Conservation (phyloP, 2,888 invertebrate genomes). For the Leucophora obtusa region DNA sequence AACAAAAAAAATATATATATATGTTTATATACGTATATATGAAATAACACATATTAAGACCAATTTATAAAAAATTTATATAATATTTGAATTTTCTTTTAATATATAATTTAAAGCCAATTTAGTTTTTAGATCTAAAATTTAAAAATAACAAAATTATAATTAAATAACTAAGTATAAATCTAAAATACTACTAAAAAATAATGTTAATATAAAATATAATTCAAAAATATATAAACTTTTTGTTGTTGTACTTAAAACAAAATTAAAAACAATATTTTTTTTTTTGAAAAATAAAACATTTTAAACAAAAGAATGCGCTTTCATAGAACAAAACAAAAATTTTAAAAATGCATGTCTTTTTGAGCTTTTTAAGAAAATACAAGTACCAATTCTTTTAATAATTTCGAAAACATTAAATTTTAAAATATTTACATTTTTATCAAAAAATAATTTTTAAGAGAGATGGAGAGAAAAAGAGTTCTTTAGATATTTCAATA, state of each 20-base stretch:
- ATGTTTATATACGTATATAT: background rate
- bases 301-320: slow-evolving; percentile 45
- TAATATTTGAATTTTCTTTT: slow-evolving; percentile 37
- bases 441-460: background rate
- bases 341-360: slow-evolving; percentile 34
- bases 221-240: slow-evolving; percentile 44
- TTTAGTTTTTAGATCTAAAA: slow-evolving; percentile 48
- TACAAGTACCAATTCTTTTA: slow-evolving; percentile 39
- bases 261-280: slow-evolving; percentile 44
- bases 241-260: slow-evolving; percentile 45
- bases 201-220: slow-evolving; percentile 40
- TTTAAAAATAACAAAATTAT: slow-evolving; percentile 50
- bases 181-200: slow-evolving; percentile 57
- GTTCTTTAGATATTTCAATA: slow-evolving; percentile 1
- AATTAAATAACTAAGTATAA: slow-evolving; percentile 51
- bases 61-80: slow-evolving; percentile 51
- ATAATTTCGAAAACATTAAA: background rate
- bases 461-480: slow-evolving; percentile 3
- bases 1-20: no score
- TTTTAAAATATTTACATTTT: background rate
- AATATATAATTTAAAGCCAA: slow-evolving; percentile 58
- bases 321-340: slow-evolving; percentile 16
- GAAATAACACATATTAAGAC: slow-evolving; percentile 44
- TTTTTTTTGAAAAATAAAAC: slow-evolving; percentile 14
- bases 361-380: slow-evolving; percentile 46